phyloP scores from a whole-genome alignment of 23 tunicate species.

The Halocynthia roretzi region DNA sequence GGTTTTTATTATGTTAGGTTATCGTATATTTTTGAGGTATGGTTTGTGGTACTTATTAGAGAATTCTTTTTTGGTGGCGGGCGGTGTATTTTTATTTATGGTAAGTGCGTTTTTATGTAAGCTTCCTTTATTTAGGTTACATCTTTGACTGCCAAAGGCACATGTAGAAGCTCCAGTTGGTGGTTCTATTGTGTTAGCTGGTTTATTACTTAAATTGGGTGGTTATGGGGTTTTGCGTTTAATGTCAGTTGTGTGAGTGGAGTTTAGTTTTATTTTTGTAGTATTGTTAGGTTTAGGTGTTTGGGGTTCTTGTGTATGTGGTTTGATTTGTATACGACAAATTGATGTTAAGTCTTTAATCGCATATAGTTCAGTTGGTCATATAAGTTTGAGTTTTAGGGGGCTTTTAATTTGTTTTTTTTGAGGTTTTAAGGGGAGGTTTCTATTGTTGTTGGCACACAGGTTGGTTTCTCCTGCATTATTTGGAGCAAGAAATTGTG shows the following conservation, averaged over 20 bases:
- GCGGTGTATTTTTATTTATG: background rate
- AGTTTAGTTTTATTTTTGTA: background rate
- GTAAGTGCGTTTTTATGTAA: constrained; percentile 4
- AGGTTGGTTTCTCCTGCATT: constrained; percentile 5
- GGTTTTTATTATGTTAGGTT: background rate
- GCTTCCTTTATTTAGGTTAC: constrained; percentile 1
- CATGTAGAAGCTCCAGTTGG: constrained; percentile 26
- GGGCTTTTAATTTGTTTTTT: background rate
- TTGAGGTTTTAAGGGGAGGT: background rate
- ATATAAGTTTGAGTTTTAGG: constrained; percentile 12
- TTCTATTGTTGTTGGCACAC: constrained; percentile 1
- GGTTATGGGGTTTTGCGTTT: constrained; percentile 13
- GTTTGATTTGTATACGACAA: background rate
- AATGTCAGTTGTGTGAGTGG: background rate
- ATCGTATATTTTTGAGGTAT: background rate
- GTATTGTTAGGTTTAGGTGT: background rate
- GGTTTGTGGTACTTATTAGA: background rate
- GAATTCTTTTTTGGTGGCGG: background rate
- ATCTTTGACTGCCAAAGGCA: constrained; percentile 16
- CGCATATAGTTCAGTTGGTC: constrained; percentile 18
- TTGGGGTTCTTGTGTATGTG: background rate
- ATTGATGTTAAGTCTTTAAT: constrained; percentile 7
- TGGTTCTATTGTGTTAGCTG: constrained; percentile 24
- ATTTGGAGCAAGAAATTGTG: background rate
- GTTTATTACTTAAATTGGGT: constrained; percentile 3